Evolutionary conservation across 2,113 vertebrate genomes (phyloP).

Genomic region (Festucalex cinctus): DNA sequence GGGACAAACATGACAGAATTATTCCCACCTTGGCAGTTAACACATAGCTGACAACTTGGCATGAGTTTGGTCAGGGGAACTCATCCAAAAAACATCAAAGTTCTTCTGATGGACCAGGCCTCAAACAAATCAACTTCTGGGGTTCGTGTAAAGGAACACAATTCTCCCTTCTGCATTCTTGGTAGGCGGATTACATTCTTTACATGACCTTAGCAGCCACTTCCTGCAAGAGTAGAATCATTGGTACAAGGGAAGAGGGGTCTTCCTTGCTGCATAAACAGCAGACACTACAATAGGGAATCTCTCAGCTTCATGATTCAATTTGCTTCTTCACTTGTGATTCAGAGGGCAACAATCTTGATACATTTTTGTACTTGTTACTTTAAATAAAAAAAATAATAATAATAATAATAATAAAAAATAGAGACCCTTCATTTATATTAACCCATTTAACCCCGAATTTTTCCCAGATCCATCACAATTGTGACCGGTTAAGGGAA

Average conservation of each 20-base stretch:
- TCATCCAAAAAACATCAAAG: conserved; percentile 31
- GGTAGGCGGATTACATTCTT: conserved; percentile 25
- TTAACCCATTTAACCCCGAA: too few species aligned
- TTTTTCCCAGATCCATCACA: too few species aligned
- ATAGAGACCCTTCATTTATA: too few species aligned
- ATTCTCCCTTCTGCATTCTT: conserved; percentile 9
- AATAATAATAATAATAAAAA: too few species aligned
- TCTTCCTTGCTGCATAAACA: conserved; percentile 54
- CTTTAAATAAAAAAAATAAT: background rate
- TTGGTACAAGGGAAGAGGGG: conserved; percentile 19
- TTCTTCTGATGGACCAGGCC: conserved; percentile 9
- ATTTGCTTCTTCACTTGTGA: background rate
- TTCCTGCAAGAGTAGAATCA: conserved; percentile 47
- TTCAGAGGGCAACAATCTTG: background rate
- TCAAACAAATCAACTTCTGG: background rate
- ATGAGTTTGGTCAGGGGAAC: conserved; percentile 1
- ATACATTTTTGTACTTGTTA: background rate
- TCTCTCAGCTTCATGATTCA: background rate
- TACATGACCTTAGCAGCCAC: conserved; percentile 31
- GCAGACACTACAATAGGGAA: conserved; percentile 27
- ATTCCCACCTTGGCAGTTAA: conserved; percentile 37
- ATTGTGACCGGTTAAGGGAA: too few species aligned
- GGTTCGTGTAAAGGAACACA: background rate
- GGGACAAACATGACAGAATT: conserved; percentile 21
- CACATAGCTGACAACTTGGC: conserved; percentile 24